Conservation (phyloP, 2,113 vertebrate species). For the Ctenomys sociabilis region DNA sequence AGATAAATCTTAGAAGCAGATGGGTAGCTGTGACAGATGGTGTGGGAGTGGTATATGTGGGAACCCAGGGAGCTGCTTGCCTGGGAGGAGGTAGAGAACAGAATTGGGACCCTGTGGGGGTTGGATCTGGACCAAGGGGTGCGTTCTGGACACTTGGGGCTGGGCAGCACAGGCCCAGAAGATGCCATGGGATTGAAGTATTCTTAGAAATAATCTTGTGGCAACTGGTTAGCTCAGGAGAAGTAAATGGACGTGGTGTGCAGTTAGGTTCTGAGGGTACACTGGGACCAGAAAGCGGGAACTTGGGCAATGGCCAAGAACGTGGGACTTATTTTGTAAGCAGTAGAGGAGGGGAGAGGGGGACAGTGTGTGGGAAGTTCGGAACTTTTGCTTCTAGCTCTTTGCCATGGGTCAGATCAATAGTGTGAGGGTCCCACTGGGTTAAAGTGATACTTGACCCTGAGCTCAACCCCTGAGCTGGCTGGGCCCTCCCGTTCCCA, state of each 20-base stretch:
- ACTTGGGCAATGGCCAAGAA: background rate
- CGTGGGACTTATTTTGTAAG: background rate
- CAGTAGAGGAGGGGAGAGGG: no score
- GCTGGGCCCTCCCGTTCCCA: background rate
- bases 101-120: no score
- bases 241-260: background rate
- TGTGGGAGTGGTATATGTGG: background rate
- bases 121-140: background rate
- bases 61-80: background rate
- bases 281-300: background rate
- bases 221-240: background rate
- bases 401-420: background rate
- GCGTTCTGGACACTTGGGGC: background rate
- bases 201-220: constrained; percentile 3
- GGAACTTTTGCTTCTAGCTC: background rate
- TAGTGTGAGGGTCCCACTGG: background rate
- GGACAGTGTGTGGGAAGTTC: background rate
- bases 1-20: background rate
- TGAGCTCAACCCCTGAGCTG: background rate
- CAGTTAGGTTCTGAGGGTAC: background rate
- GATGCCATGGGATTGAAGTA: background rate
- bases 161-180: background rate
- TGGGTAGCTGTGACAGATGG: background rate
- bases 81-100: background rate
- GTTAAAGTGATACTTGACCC: constrained; percentile 41